These are phyloP conservation scores for Fistularia commersonii DNA, from an alignment of 2,797 vertebrate species.

Conservation along the genomic window DNA sequence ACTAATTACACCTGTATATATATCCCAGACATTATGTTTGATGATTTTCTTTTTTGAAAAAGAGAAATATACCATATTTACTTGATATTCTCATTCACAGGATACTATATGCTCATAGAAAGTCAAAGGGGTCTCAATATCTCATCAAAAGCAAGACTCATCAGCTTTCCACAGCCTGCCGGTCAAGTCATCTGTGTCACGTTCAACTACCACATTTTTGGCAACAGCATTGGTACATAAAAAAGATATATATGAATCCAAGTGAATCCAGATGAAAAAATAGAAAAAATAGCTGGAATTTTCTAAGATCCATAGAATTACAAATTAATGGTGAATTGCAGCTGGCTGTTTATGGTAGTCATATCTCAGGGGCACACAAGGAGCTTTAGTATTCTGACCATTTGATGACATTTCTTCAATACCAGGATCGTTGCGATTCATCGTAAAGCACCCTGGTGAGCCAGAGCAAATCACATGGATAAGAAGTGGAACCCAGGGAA, in stretches of 20 bases:
- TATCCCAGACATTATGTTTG: not conserved
- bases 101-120: conserved; percentile 61
- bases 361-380: too few species aligned
- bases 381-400: not conserved
- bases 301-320: not conserved
- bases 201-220: conserved; percentile 77
- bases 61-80: not conserved
- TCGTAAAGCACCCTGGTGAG: conserved; percentile 53
- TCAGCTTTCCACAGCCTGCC: conserved; percentile 61
- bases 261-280: too few species aligned
- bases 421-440: conserved; percentile 71
- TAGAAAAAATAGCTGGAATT: not conserved
- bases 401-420: not conserved
- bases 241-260: too few species aligned
- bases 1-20: not conserved
- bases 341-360: too few species aligned
- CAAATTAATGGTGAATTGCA: too few species aligned
- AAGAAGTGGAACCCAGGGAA: conserved; percentile 74
- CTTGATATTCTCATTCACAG: conserved; percentile 25
- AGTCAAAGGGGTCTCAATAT: not conserved
- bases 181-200: conserved; percentile 63
- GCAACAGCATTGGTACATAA: conserved; percentile 70
- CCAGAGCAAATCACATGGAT: conserved; percentile 67
- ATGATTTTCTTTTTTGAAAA: not conserved
- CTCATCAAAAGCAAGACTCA: conserved; percentile 61